Base-by-base conservation (phyloP, 1,140 invertebrate species). In the Caenorhabditis remanei region DNA sequence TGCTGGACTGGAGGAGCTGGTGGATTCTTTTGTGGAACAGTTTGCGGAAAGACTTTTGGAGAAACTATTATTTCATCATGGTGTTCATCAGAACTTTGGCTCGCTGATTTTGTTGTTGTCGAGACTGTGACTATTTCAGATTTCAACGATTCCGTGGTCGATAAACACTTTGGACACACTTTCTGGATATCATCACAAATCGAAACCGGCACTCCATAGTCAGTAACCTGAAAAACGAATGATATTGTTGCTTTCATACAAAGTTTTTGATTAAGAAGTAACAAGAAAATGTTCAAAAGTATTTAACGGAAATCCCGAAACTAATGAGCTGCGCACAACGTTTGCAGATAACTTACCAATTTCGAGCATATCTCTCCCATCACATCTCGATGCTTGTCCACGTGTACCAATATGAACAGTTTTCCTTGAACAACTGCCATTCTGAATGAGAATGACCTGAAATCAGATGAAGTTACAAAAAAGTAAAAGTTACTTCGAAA, bases 181-280 rank as follows among this genome's bases (percentile, higher is more conserved):
- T 79, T 79, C 53, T 79, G 71, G 53, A 79, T 79, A 53, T 79
- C 40, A 53, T 79, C 46, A 13, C 13, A 13, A 3, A 79, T 79
- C 11, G 71, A 79, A 13, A 53, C 46, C 6, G 71, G 71, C 4
- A 41, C 40, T 50, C 46, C 46, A n/a, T 50, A 79, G 46, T 79
- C 71, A 13, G 46, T 19, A 8, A 53, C 71, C 65, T 71, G 41
- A 71, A 71, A 32, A 32, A 32, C n/a, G n/a, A n/a, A n/a, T n/a
- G n/a, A n/a, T n/a, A n/a, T n/a, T n/a, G n/a, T n/a, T n/a, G n/a
- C n/a, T n/a, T n/a, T n/a, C n/a, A n/a, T n/a, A n/a, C 32, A 32
- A 32, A 32, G 32, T 32, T 32, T 32, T 32, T 32, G 1, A 63
- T 63, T 7, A 2, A 58, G 2, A 63, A 9, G n/a, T 58, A 1